Evolutionary conservation across 2,113 vertebrate species (phyloP).

Genomic region (Pithys albifrons): DNA sequence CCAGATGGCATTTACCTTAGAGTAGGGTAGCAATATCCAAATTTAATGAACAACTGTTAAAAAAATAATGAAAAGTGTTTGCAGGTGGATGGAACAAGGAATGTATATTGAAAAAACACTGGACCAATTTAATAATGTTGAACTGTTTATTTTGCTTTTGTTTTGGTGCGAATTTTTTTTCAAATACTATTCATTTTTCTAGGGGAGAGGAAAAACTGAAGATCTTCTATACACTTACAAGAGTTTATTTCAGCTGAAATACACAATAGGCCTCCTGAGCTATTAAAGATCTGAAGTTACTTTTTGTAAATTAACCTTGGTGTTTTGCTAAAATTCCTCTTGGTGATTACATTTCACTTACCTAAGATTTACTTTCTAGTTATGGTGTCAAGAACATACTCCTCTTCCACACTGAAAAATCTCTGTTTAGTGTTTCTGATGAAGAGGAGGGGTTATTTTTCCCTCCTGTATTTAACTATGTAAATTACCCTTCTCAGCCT

Average conservation of each 20-base stretch:
- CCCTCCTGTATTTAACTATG: not conserved
- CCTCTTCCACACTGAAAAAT: not conserved
- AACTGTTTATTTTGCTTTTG: not conserved
- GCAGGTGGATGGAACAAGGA: slow-evolving; percentile 42
- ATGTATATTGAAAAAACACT: slow-evolving; percentile 4
- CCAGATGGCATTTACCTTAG: slow-evolving; percentile 49
- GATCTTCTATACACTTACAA: not conserved
- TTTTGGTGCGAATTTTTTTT: not conserved
- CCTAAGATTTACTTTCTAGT: not conserved
- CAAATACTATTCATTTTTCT: not conserved
- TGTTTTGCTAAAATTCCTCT: not conserved
- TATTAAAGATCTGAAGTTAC: not conserved
- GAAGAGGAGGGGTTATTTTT: not conserved
- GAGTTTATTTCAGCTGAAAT: not conserved
- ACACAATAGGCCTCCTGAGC: not conserved
- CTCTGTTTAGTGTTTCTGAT: not conserved
- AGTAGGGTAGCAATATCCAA: slow-evolving; percentile 21
- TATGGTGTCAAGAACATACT: not conserved
- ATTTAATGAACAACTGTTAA: slow-evolving; percentile 53
- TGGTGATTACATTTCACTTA: not conserved
- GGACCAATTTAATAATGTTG: not conserved
- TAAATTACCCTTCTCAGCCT: not conserved
- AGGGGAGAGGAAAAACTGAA: not conserved
- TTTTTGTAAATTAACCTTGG: not conserved
- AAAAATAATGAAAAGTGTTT: slow-evolving; percentile 60